Conservation (phyloP, 2,113 vertebrate genomes). For the Thermophis baileyi region DNA sequence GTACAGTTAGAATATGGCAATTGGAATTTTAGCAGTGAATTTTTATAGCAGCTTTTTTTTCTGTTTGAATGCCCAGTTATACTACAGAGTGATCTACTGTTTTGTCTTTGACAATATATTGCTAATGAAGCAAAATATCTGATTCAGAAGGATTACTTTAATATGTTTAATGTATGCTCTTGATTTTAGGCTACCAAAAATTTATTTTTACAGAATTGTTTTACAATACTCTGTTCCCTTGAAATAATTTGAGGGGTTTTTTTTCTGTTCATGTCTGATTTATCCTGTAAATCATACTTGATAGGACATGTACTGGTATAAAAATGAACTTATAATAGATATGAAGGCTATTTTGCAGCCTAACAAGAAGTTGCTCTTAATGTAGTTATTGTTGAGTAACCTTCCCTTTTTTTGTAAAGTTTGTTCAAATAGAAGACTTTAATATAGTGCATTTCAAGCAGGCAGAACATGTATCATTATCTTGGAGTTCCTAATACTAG, state of each 20-base stretch:
- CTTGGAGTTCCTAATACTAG: no score
- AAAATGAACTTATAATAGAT: not conserved
- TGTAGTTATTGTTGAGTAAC: not conserved
- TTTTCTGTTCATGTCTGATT: not conserved
- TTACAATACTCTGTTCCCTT: not conserved
- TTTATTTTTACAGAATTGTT: not conserved
- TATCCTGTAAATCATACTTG: no score
- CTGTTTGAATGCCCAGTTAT: not conserved
- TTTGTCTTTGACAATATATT: not conserved
- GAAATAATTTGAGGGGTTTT: not conserved
- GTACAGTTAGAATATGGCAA: not conserved
- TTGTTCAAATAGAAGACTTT: not conserved
- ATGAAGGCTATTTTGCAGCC: not conserved
- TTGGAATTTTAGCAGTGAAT: not conserved
- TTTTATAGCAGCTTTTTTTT: not conserved
- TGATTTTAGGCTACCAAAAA: not conserved
- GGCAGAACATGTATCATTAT: no score
- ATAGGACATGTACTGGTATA: not conserved
- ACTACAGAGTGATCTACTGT: not conserved
- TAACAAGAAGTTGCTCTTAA: not conserved
- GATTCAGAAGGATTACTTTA: not conserved
- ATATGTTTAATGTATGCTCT: not conserved
- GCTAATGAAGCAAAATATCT: not conserved
- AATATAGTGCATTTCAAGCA: no score
- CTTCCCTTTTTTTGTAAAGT: not conserved